These are phyloP conservation scores for Morpho helenor DNA, from an alignment of 2,888 invertebrate genomes.

Conservation along the genomic window DNA sequence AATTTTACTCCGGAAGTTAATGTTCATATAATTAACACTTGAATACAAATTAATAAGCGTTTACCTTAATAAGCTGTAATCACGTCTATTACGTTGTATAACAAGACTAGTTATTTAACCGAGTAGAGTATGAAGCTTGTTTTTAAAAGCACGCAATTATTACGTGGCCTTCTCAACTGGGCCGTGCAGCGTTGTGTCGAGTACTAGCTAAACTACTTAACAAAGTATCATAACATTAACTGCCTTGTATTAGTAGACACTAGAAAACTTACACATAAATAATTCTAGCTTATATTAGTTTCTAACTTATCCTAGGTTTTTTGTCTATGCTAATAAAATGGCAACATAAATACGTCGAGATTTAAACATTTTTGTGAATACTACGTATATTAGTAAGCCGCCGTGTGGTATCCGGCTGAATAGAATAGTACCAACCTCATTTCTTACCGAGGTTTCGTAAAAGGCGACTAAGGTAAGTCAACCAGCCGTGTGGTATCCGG, in stretches of 20 bases:
- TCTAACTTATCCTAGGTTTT: no score
- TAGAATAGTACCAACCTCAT: no score
- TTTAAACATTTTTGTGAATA: no score
- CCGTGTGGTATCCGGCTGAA: no score
- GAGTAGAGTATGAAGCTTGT: slow-evolving; percentile 18
- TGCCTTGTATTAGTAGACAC: slow-evolving; percentile 25
- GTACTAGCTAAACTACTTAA: slow-evolving; percentile 35
- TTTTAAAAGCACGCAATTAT: slow-evolving; percentile 7
- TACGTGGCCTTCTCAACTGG: slow-evolving; percentile 24
- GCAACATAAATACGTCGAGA: no score
- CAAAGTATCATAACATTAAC: slow-evolving; percentile 33
- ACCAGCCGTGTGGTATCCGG: no score
- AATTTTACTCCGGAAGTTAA: neutral
- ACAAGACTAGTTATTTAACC: slow-evolving; percentile 29
- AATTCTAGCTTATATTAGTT: no score
- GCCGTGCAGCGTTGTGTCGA: slow-evolving; percentile 21
- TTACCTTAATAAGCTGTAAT: slow-evolving; percentile 28
- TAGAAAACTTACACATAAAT: slow-evolving; percentile 1
- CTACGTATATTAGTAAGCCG: no score
- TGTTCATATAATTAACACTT: slow-evolving; percentile 12
- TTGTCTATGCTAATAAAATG: no score
- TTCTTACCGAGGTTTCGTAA: no score
- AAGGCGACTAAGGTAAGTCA: no score
- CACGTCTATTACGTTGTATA: slow-evolving; percentile 39
- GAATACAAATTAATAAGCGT: slow-evolving; percentile 24